These are phyloP conservation scores for Amphiura filiformis DNA, from an alignment of 35 echinoderm and acorn worm genomes.

Conservation along the genomic window DNA sequence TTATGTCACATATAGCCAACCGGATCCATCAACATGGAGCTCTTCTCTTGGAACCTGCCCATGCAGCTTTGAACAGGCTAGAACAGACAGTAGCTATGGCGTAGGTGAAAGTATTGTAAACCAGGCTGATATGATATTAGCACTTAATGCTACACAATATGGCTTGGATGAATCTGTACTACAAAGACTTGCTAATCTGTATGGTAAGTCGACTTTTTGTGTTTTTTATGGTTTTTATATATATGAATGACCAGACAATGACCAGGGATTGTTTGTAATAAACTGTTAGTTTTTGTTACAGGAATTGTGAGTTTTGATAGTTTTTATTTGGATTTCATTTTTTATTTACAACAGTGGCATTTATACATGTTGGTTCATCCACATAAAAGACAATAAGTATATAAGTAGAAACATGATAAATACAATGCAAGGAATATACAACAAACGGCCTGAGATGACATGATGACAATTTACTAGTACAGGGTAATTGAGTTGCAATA, in stretches of 20 bases:
- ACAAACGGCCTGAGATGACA: too few relatives aligned
- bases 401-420: too few relatives aligned
- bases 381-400: background rate
- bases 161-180: constrained; percentile 18
- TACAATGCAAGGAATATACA: too few relatives aligned
- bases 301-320: too few relatives aligned
- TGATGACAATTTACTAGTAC: too few relatives aligned
- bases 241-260: background rate
- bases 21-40: constrained; percentile 64
- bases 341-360: background rate
- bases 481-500: too few relatives aligned
- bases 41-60: constrained; percentile 66
- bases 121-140: background rate
- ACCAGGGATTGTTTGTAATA: background rate
- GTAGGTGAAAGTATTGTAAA: background rate
- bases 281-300: background rate
- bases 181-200: background rate
- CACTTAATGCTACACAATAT: background rate
- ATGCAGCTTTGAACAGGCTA: constrained; percentile 74
- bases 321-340: too few relatives aligned
- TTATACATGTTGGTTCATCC: background rate
- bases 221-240: background rate
- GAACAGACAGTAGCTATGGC: constrained; percentile 9
- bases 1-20: constrained; percentile 15
- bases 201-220: constrained; percentile 13